Percentiles rank a stretch among this genome's conserved stretches.
Evolutionary conservation across 2,113 vertebrate species (phyloP).

Genomic region (Delphinapterus leucas): DNA sequence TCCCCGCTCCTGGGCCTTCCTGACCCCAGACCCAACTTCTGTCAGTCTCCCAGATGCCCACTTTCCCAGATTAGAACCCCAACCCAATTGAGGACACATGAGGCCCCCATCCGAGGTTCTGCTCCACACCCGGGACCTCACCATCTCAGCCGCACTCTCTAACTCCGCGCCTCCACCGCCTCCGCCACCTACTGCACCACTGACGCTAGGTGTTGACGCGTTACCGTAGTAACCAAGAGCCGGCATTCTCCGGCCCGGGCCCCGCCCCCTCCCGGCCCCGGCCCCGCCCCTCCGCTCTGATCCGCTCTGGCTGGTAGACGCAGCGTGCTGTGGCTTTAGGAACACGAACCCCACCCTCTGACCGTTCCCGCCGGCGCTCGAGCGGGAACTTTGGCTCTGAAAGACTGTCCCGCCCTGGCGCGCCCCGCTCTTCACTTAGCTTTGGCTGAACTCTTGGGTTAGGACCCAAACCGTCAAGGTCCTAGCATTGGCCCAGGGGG

Average conservation of each 20-base stretch:
- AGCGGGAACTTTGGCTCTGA: background rate
- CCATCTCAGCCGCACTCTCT: constrained; percentile 47
- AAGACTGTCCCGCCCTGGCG: background rate
- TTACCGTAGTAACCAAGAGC: constrained; percentile 46
- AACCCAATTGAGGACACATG: background rate
- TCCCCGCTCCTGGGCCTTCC: background rate
- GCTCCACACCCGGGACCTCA: constrained; percentile 30
- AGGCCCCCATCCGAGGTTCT: too few species aligned
- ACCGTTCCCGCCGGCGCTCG: accelerated
- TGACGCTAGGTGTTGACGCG: background rate
- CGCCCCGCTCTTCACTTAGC: background rate
- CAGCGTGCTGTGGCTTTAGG: accelerated
- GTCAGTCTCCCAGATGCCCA: background rate
- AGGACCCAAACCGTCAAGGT: background rate
- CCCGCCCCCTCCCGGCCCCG: background rate
- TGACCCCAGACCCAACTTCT: background rate
- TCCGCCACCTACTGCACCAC: background rate
- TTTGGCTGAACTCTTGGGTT: background rate
- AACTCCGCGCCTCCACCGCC: background rate
- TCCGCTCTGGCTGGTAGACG: accelerated
- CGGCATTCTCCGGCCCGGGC: background rate
- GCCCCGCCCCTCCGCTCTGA: background rate
- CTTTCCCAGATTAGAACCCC: background rate
- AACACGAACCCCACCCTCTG: accelerated
- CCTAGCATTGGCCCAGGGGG: background rate